A percentile compares a stretch with the other conserved stretches of the same genome.
Conservation (phyloP, 2,113 vertebrate genomes). For the Pyxicephalus adspersus region DNA sequence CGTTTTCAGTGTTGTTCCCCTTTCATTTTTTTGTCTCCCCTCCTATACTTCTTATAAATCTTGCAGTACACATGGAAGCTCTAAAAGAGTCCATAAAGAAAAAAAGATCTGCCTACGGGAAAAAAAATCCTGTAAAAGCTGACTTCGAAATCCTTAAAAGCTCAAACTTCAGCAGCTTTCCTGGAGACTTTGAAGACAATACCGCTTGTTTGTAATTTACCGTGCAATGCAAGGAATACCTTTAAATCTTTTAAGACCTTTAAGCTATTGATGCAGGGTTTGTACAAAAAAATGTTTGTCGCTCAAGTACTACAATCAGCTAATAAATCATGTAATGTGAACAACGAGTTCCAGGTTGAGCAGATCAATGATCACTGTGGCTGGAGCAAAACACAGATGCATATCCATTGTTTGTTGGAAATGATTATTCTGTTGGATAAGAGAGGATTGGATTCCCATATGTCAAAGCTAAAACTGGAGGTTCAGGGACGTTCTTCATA, state of each 20-base stretch:
- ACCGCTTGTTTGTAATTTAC: neutral
- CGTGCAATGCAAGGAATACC: neutral
- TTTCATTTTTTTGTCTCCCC: constrained; percentile 7
- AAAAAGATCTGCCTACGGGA: neutral
- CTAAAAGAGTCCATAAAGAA: constrained; percentile 37
- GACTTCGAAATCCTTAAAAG: neutral
- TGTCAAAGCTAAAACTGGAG: too few species aligned
- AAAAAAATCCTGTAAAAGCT: neutral
- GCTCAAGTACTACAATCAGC: neutral
- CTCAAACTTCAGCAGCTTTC: neutral
- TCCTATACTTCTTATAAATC: constrained; percentile 27
- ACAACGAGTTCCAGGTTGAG: constrained; percentile 3
- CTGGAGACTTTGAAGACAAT: neutral
- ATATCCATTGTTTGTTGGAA: too few species aligned
- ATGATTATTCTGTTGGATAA: too few species aligned
- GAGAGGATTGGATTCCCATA: too few species aligned
- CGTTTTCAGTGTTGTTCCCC: neutral
- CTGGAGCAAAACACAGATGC: too few species aligned
- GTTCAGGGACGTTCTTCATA: too few species aligned
- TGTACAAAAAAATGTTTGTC: constrained; percentile 18
- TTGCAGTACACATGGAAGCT: constrained; percentile 15
- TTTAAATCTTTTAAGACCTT: neutral
- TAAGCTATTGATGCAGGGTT: constrained; percentile 4
- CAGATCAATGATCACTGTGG: too few species aligned
- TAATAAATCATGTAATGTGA: neutral